phyloP scores from a whole-genome alignment of 2,888 invertebrate species.

The Tetragnatha montana region DNA sequence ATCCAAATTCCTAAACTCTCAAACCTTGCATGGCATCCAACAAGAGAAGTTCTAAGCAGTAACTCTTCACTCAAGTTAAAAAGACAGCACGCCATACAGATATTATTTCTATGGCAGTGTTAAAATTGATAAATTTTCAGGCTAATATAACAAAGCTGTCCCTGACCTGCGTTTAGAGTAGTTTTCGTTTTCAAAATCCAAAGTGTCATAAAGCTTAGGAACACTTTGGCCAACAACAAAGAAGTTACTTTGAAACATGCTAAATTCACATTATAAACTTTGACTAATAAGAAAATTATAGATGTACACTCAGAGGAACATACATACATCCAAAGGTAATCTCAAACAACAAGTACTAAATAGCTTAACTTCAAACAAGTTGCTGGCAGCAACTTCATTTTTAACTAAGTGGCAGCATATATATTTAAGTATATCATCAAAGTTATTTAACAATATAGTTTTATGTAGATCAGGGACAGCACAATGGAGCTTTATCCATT shows the following conservation, averaged over 20 bases:
- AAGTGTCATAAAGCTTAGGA: slow-evolving; percentile 67
- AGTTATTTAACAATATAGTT: slow-evolving; percentile 67
- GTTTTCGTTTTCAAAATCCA: slow-evolving; percentile 67
- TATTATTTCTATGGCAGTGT: slow-evolving; percentile 69
- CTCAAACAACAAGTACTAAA: slow-evolving; percentile 67
- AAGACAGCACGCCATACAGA: slow-evolving; percentile 67
- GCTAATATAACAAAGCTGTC: slow-evolving; percentile 68
- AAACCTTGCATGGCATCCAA: slow-evolving; percentile 47
- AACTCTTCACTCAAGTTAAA: slow-evolving; percentile 48
- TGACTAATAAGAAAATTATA: slow-evolving; percentile 67
- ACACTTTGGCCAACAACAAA: slow-evolving; percentile 71
- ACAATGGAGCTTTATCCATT: slow-evolving; percentile 56
- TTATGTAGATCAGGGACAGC: slow-evolving; percentile 71
- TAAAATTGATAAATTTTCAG: slow-evolving; percentile 68
- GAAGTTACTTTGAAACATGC: slow-evolving; percentile 70
- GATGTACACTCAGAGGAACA: slow-evolving; percentile 69
- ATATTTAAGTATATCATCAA: slow-evolving; percentile 55
- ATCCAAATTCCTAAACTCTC: slow-evolving; percentile 56
- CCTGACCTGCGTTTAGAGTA: slow-evolving; percentile 65
- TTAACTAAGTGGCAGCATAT: slow-evolving; percentile 68
- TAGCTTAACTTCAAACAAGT: slow-evolving; percentile 63
- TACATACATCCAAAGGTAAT: slow-evolving; percentile 71
- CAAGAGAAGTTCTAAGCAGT: slow-evolving; percentile 62
- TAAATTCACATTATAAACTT: slow-evolving; percentile 70
- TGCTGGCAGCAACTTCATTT: slow-evolving; percentile 56